These are phyloP conservation scores for Patiria pectinifera DNA, from an alignment of 53 echinoderm and acorn worm species.

Conservation along the genomic window DNA sequence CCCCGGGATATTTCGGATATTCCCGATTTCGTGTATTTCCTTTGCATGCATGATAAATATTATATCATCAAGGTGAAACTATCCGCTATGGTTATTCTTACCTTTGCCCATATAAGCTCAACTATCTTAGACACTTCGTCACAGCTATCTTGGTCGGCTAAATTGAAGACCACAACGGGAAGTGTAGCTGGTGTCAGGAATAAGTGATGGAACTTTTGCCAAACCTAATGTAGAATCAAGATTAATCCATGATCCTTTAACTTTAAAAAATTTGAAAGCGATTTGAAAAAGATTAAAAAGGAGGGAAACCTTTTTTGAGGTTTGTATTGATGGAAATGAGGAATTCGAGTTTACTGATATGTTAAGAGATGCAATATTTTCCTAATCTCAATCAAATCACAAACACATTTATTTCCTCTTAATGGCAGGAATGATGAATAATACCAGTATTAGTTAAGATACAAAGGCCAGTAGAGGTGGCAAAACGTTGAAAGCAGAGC, in stretches of 20 bases:
- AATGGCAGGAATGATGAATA: too few relatives aligned
- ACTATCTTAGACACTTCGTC: conserved; percentile 73
- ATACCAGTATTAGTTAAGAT: too few relatives aligned
- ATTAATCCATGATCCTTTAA: too few relatives aligned
- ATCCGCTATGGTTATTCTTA: conserved; percentile 2
- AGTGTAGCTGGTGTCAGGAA: conserved; percentile 76
- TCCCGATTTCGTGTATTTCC: too few relatives aligned
- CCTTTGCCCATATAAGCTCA: conserved; percentile 74
- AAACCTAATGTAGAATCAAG: conserved; percentile 58
- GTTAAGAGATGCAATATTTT: too few relatives aligned
- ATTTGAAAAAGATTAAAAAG: not conserved
- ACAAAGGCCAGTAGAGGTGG: too few relatives aligned
- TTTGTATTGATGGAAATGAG: too few relatives aligned
- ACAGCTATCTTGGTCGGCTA: conserved; percentile 75
- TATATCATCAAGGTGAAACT: not conserved
- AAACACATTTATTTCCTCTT: too few relatives aligned
- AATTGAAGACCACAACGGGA: conserved; percentile 79
- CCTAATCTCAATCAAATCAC: too few relatives aligned
- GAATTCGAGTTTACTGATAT: too few relatives aligned
- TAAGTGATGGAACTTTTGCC: conserved; percentile 77
- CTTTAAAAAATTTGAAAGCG: not conserved
- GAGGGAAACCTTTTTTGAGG: not conserved
- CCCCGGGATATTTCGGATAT: too few relatives aligned
- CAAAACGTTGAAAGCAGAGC: too few relatives aligned
- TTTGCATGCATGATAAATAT: not conserved